Conservation (phyloP, 30 jellyfish, hydroid and myxozoan genomes). For the Aurelia aurita complex sp. Pacific region DNA sequence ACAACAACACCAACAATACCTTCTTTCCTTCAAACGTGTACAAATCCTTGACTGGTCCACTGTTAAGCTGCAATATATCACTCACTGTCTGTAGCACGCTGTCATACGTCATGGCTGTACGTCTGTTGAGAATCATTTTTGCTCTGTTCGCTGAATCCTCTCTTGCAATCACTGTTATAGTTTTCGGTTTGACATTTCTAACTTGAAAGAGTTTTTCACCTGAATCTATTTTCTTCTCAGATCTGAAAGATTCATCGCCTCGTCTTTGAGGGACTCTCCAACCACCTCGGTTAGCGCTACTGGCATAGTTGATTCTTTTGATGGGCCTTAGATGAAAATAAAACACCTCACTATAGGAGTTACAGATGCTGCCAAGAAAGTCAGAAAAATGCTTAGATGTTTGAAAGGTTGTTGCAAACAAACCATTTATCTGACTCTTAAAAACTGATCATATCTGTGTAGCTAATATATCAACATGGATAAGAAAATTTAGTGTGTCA, state of each 20-base stretch:
- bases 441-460: no score
- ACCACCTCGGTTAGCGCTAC: conserved; percentile 23
- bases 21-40: conserved; percentile 60
- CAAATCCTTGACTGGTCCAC: conserved; percentile 72
- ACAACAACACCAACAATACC: conserved; percentile 1
- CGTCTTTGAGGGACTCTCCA: conserved; percentile 46
- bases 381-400: no score
- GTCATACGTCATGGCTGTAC: conserved; percentile 61
- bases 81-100: conserved; percentile 67
- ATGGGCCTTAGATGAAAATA: conserved; percentile 45
- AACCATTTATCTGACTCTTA: no score
- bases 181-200: conserved; percentile 56
- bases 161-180: conserved; percentile 70
- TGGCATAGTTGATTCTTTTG: conserved; percentile 46
- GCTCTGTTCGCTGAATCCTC: conserved; percentile 69
- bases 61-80: conserved; percentile 57
- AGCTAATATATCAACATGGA: no score
- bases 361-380: no score
- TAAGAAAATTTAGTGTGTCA: no score
- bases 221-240: conserved; percentile 23
- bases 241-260: not conserved
- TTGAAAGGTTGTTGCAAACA: no score
- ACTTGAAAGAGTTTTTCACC: conserved; percentile 59
- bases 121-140: conserved; percentile 45
- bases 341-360: no score